A percentile compares a stretch with the other conserved stretches of the same genome.
phyloP scores from a whole-genome alignment of 2,113 vertebrate species.

The Irena cyanogastra region DNA sequence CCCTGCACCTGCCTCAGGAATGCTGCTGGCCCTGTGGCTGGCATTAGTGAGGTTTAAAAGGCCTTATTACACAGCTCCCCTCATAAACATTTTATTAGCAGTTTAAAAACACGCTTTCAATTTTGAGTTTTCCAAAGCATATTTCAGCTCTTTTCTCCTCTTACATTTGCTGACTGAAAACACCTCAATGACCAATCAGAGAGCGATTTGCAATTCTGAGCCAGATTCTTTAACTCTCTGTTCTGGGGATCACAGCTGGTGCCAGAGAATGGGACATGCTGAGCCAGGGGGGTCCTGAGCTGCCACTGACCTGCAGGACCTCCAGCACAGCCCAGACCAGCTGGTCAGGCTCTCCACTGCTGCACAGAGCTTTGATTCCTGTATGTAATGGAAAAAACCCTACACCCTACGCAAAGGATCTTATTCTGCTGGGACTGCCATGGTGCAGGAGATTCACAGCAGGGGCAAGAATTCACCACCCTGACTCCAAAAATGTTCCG shows the following conservation, averaged over 20 bases:
- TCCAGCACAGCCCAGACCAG: background rate
- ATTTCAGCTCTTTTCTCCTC: background rate
- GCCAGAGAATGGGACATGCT: background rate
- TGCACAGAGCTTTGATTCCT: fast-evolving
- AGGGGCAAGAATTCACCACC: background rate
- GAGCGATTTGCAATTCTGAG: background rate
- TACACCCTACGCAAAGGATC: background rate
- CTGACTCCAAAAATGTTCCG: background rate
- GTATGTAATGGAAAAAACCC: background rate
- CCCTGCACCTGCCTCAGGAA: background rate
- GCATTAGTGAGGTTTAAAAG: background rate
- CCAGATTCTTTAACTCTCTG: background rate
- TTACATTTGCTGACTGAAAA: background rate
- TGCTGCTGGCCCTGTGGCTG: background rate
- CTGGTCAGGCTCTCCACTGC: background rate
- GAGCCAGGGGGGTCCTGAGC: background rate
- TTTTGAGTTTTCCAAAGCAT: background rate
- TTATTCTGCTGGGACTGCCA: background rate
- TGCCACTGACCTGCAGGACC: background rate
- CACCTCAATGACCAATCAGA: background rate
- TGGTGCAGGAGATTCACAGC: background rate
- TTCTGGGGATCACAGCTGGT: background rate
- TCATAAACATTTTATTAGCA: background rate
- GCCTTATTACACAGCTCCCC: background rate
- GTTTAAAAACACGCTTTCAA: conserved; percentile 1